A percentile compares a stretch with the other conserved stretches of the same genome.
Evolutionary conservation across 2,113 vertebrate species (phyloP).

Genomic region (Calypte anna): DNA sequence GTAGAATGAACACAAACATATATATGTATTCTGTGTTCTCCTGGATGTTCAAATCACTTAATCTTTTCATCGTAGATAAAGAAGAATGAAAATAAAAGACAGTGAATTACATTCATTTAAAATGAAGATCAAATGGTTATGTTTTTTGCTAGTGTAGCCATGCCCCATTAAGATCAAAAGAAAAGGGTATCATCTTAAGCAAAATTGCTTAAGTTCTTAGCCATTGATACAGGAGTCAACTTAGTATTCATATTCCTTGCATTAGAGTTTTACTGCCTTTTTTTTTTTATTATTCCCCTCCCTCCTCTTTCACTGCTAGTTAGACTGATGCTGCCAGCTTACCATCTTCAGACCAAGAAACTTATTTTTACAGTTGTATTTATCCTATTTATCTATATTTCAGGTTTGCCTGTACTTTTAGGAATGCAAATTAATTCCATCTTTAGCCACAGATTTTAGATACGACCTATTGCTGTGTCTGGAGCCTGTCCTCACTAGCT

Average conservation of each 20-base stretch:
- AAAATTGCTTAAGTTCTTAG: neutral
- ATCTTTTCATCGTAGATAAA: neutral
- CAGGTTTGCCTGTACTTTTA: neutral
- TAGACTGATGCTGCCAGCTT: neutral
- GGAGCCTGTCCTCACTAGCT: neutral
- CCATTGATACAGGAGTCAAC: neutral
- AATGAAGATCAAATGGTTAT: neutral
- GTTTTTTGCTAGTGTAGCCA: neutral
- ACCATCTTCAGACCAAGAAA: neutral
- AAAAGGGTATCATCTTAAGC: neutral
- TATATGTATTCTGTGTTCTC: neutral
- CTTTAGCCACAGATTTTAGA: neutral
- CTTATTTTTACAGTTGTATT: neutral
- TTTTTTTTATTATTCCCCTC: too few relatives aligned
- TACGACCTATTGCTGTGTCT: neutral
- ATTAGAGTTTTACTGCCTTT: neutral
- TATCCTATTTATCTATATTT: neutral
- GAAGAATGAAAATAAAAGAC: neutral
- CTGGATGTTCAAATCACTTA: neutral
- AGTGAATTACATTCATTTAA: neutral
- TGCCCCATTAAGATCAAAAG: neutral
- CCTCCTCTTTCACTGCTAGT: neutral
- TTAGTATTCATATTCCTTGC: neutral
- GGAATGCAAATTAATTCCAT: neutral
- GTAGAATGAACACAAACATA: neutral